phyloP scores from a whole-genome alignment of 2,888 invertebrate genomes.

The Subacronicta megacephala region DNA sequence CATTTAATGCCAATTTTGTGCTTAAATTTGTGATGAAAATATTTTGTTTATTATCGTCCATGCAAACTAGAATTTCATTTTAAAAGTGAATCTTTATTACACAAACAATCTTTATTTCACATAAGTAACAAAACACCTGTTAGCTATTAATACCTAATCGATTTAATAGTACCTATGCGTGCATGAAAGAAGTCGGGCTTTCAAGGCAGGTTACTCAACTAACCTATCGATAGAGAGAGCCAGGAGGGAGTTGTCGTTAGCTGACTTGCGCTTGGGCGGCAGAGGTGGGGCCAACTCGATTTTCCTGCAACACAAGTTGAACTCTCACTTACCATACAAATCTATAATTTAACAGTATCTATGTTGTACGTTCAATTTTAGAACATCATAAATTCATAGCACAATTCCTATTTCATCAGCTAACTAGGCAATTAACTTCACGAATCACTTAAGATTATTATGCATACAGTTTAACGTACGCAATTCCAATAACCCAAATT shows the following conservation, averaged over 20 bases:
- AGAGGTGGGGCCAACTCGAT: constrained; percentile 93
- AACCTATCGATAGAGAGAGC: constrained; percentile 91
- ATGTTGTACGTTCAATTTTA: constrained; percentile 11
- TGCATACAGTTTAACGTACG: constrained; percentile 8
- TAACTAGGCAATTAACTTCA: constrained; percentile 6
- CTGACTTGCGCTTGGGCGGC: constrained; percentile 93
- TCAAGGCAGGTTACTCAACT: constrained; percentile 61
- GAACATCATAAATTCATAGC: not conserved
- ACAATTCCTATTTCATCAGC: not conserved
- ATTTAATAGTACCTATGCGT: constrained; percentile 13
- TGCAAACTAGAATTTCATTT: not conserved
- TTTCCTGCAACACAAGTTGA: constrained; percentile 84
- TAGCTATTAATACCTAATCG: not conserved
- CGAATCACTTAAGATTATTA: constrained; percentile 4
- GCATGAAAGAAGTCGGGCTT: constrained; percentile 36
- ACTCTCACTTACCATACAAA: constrained; percentile 64
- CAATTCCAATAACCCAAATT: constrained; percentile 24
- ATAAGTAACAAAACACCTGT: not conserved
- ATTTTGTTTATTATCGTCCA: too few species aligned
- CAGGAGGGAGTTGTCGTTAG: constrained; percentile 86
- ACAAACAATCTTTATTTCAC: not conserved
- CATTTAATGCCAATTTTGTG: too few species aligned
- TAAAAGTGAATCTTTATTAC: not conserved
- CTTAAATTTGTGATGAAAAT: too few species aligned
- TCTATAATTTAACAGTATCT: constrained; percentile 14